Conservation (phyloP, 2,797 vertebrate genomes). For the Rhynchonycteris naso region DNA sequence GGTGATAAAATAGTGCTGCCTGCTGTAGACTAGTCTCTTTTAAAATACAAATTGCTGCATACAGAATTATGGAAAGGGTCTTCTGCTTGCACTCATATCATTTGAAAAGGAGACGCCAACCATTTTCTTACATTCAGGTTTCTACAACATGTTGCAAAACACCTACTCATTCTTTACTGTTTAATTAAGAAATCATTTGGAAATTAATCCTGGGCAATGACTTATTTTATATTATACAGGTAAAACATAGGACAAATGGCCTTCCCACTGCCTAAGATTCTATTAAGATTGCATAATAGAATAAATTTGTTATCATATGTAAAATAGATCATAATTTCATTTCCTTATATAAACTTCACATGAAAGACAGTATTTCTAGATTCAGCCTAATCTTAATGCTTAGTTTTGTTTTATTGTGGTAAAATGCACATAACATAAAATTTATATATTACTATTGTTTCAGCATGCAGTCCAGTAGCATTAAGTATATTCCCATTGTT, state of each 20-base stretch:
- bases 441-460: neutral
- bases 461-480: neutral
- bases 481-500: neutral
- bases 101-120: neutral
- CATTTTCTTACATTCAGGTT: neutral
- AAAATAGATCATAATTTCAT: neutral
- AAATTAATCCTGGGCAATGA: neutral
- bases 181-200: neutral
- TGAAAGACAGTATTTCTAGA: neutral
- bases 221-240: neutral
- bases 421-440: neutral
- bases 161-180: neutral
- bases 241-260: neutral
- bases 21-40: neutral
- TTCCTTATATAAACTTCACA: conserved; percentile 3
- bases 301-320: neutral
- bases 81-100: neutral
- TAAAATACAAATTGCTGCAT: neutral
- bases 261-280: neutral
- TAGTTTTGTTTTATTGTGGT: neutral
- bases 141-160: neutral
- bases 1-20: neutral
- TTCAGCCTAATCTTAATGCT: neutral
- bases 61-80: neutral
- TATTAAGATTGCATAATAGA: neutral